A percentile compares a stretch with the other conserved stretches of the same genome.
Conservation (phyloP, 2,113 vertebrate species). For the Salminus brasiliensis region DNA sequence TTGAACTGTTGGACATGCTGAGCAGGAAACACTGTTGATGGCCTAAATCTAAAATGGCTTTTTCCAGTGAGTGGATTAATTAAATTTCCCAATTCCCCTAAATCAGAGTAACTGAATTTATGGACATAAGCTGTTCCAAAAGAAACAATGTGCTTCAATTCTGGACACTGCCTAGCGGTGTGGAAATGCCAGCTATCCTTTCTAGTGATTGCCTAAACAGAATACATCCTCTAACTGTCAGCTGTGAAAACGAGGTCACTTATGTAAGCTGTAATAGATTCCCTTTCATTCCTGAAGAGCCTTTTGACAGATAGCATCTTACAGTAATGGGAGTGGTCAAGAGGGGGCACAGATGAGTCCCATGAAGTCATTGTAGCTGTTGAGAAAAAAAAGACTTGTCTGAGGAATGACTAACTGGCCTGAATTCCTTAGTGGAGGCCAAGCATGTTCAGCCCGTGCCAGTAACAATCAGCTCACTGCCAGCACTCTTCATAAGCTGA, state of each 20-base stretch:
- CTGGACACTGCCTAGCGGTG: not conserved
- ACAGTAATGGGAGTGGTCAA: slow-evolving; percentile 21
- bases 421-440: slow-evolving; percentile 60
- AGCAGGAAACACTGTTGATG: not conserved
- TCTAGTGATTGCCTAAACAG: slow-evolving; percentile 52
- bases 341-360: slow-evolving; percentile 28
- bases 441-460: slow-evolving; percentile 63
- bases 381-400: slow-evolving; percentile 35
- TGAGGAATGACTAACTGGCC: slow-evolving; percentile 47
- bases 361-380: slow-evolving; percentile 51
- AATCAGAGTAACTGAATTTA: slow-evolving; percentile 57
- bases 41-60: not conserved
- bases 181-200: slow-evolving; percentile 52
- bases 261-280: slow-evolving; percentile 7
- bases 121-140: slow-evolving; percentile 42
- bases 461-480: slow-evolving; percentile 60
- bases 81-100: not conserved
- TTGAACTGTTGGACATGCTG: not conserved
- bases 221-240: slow-evolving; percentile 46
- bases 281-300: not conserved
- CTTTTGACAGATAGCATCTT: slow-evolving; percentile 1
- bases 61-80: not conserved
- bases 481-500: slow-evolving; percentile 65
- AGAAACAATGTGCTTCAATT: slow-evolving; percentile 43
- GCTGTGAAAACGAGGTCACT: slow-evolving; percentile 32